Evolutionary conservation across 1,140 invertebrate genomes (phyloP), one percentile per base, ranked within the genome.

Genomic region (Hylyphantes graminicola): DNA sequence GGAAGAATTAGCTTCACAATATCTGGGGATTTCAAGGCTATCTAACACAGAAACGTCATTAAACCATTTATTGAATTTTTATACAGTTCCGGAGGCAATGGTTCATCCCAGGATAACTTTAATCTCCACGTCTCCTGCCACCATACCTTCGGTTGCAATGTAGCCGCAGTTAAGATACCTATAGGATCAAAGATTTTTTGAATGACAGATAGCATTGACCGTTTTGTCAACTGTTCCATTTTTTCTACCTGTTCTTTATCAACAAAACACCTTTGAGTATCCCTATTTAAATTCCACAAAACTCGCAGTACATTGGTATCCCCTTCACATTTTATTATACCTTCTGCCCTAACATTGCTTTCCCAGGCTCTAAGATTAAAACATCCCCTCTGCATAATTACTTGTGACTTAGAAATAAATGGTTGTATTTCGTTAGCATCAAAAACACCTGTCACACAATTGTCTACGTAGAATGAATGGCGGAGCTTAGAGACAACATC

Each of bases 391-490:
- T 1, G 2, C 15, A 72, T 15, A 17, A 74, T 64, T 17, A 68
- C 10, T 59, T 17, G 17, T 5, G 73, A 53, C 50, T 59, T 17
- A 10, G 12, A 8, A 11, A 76, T 19, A 59, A 84, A 76, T 6
- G 9, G 8, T 50, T 75, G 19, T 48, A 84, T 17, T 10, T 67
- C 73, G 21, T 74, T 17, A 9, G 11, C 19, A 65, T 55, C 5
- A 1, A 9, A 54, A 51, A 84, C 61, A 19, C 12, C 17, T 5
- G 63, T 76, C 21, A 75, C n/a, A 8, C 63, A 76, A 50, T 76
- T 76, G 19, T 76, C 81, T 4, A 84, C 61, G 21, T 84, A 84
- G 19, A 84, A 84, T 0, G 73, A 76, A 15, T 67, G 12, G 12
- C 19, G 8, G 9, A 84, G n/a, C 19, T 72, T 75, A 9, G 15